A percentile compares a stretch with the other conserved stretches of the same genome.
Conservation (phyloP, 2,888 invertebrate genomes). For the Caenorhabditis sp. region DNA sequence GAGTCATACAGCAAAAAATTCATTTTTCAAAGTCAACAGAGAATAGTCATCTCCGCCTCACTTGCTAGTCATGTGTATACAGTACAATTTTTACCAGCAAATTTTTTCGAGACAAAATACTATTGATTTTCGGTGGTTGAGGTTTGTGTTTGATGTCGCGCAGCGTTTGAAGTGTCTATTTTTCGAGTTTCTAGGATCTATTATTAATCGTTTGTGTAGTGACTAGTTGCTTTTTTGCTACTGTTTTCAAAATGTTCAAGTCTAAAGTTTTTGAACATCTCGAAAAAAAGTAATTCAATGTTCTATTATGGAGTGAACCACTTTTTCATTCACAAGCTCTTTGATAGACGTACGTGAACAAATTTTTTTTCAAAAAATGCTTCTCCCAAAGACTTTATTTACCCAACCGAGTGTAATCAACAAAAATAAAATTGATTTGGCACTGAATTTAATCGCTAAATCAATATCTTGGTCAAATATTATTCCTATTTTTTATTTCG, state of each 20-base stretch:
- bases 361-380: too few species aligned
- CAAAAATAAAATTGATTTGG: background rate
- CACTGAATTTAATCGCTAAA: background rate
- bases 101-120: constrained; percentile 2
- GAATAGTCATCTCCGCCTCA: background rate
- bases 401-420: too few species aligned
- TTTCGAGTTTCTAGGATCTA: background rate
- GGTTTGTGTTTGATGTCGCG: constrained; percentile 8
- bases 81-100: constrained; percentile 15
- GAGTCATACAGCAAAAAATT: background rate
- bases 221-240: background rate
- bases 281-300: too few species aligned
- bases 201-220: background rate
- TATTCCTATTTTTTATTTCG: background rate
- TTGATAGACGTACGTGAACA: too few species aligned
- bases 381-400: too few species aligned
- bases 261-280: too few species aligned
- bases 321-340: too few species aligned
- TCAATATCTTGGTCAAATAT: background rate
- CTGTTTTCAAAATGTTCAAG: too few species aligned
- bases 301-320: too few species aligned
- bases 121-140: constrained; percentile 7
- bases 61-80: constrained; percentile 22
- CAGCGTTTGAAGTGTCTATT: constrained; percentile 16
- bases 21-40: background rate